These are phyloP conservation scores for Semicossyphus pulcher DNA, from an alignment of 2,113 vertebrate genomes.

Conservation along the genomic window DNA sequence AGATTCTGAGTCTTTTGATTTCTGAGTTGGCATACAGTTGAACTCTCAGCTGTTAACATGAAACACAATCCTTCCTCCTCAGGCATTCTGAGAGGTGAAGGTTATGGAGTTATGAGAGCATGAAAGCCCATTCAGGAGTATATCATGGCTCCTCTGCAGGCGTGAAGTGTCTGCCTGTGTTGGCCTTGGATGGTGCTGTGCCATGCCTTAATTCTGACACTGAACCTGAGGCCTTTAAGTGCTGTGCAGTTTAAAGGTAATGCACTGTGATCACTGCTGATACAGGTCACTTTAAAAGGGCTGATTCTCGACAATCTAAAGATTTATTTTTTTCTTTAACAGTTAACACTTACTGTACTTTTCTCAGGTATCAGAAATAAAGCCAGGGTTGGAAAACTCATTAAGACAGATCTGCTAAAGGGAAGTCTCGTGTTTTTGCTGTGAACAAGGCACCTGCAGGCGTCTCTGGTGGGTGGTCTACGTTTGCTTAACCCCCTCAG, in stretches of 20 bases:
- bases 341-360: too few species aligned
- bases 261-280: constrained; percentile 20
- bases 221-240: constrained; percentile 16
- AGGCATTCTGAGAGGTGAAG: constrained; percentile 46
- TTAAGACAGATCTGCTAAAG: too few species aligned
- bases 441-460: not conserved
- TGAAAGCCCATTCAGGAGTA: constrained; percentile 41
- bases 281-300: constrained; percentile 5
- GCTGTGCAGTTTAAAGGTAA: constrained; percentile 19
- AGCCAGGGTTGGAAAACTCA: too few species aligned
- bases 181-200: constrained; percentile 10
- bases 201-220: constrained; percentile 17
- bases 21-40: constrained; percentile 42
- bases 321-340: too few species aligned
- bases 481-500: not conserved
- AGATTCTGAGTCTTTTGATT: constrained; percentile 49
- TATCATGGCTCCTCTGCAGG: constrained; percentile 31
- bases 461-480: constrained; percentile 3
- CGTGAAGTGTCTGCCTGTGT: constrained; percentile 6
- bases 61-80: constrained; percentile 40
- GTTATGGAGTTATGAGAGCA: constrained; percentile 46
- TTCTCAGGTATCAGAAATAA: too few species aligned
- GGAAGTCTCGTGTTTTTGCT: not conserved
- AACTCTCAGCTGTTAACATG: constrained; percentile 52
- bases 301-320: too few species aligned